Evolutionary conservation across 1,140 invertebrate species (phyloP).

Genomic region (Megalopta genalis): DNA sequence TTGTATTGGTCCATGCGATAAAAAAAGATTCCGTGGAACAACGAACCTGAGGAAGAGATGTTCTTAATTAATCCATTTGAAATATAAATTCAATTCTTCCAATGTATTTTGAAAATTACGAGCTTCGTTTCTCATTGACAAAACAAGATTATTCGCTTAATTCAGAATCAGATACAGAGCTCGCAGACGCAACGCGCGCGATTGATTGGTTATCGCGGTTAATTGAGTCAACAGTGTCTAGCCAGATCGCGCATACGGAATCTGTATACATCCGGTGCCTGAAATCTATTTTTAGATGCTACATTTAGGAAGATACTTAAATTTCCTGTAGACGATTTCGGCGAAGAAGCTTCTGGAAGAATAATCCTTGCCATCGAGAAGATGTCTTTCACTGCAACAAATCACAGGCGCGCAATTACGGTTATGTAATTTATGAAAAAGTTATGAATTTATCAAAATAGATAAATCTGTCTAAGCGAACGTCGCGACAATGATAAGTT

Average conservation of each 20-base stretch:
- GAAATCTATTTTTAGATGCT: slow-evolving; percentile 26
- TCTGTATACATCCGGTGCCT: not conserved
- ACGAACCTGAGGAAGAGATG: too few relatives aligned
- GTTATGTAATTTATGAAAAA: too few relatives aligned
- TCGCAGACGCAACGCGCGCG: not conserved
- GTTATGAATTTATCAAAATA: too few relatives aligned
- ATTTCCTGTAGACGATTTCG: not conserved
- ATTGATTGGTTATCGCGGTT: not conserved
- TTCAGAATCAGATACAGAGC: not conserved
- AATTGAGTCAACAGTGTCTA: not conserved
- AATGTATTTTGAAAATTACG: too few relatives aligned
- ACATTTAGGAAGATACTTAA: slow-evolving; percentile 16
- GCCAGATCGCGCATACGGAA: not conserved
- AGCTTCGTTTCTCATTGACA: not conserved
- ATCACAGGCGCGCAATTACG: too few relatives aligned
- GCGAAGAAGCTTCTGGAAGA: not conserved
- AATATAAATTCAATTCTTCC: too few relatives aligned
- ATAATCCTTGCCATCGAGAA: not conserved
- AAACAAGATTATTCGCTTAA: not conserved
- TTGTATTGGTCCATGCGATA: not conserved
- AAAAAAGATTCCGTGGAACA: too few relatives aligned
- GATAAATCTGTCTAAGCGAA: too few relatives aligned
- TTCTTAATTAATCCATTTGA: too few relatives aligned
- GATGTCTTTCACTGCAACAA: not conserved
- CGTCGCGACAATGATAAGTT: too few relatives aligned